phyloP scores from a whole-genome alignment of 2,888 invertebrate genomes.

The Amiota communis region DNA sequence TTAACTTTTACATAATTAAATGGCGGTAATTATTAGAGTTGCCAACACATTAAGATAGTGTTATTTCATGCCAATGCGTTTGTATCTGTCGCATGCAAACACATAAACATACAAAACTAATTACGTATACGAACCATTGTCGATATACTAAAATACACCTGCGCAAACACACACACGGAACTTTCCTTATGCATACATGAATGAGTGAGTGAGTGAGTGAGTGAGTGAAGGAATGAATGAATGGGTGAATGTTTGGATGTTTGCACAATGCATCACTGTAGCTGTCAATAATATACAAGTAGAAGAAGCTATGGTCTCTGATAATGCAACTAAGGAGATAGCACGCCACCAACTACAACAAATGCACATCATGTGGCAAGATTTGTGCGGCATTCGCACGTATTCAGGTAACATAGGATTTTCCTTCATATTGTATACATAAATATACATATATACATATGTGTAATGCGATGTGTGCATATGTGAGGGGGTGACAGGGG shows the following conservation, averaged over 20 bases:
- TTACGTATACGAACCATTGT: not conserved
- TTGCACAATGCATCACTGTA: not conserved
- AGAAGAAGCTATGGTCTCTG: slow-evolving; percentile 1
- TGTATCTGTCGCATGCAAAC: no score
- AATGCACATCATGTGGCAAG: not conserved
- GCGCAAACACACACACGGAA: no score
- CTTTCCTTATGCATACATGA: no score
- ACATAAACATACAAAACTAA: no score
- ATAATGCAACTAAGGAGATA: not conserved
- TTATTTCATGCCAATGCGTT: no score
- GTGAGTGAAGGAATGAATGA: not conserved
- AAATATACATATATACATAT: not conserved
- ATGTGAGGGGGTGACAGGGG: not conserved
- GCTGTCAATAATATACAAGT: slow-evolving; percentile 11
- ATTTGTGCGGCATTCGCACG: slow-evolving; percentile 17
- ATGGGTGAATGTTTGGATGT: not conserved
- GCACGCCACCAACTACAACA: not conserved
- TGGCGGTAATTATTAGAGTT: slow-evolving; percentile 14
- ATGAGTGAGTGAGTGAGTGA: no score
- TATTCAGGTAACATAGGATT: not conserved
- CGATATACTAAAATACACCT: not conserved
- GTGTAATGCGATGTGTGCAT: slow-evolving; percentile 3
- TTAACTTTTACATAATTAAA: slow-evolving; percentile 22
- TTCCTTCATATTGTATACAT: not conserved
- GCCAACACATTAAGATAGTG: not conserved